phyloP scores from a whole-genome alignment of 2,888 invertebrate genomes.

The Saturnia pavonia region DNA sequence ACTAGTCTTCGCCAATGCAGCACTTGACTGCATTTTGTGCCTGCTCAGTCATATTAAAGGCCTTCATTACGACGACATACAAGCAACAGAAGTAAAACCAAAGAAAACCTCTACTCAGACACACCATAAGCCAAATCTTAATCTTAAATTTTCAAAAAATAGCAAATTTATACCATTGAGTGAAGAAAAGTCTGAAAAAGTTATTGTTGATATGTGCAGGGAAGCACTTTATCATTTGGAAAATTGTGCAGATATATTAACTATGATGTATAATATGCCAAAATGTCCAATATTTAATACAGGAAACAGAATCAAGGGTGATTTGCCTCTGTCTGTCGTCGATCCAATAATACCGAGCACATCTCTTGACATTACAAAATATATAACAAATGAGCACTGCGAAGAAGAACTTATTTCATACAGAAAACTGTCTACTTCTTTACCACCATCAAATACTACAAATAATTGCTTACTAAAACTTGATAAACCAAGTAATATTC shows the following conservation, averaged over 20 bases:
- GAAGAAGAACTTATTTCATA: conserved; percentile 86
- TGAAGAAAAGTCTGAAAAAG: conserved; percentile 74
- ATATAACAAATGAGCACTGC: conserved; percentile 85
- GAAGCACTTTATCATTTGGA: conserved; percentile 93
- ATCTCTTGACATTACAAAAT: conserved; percentile 85
- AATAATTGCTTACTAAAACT: conserved; percentile 84
- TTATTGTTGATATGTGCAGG: conserved; percentile 84
- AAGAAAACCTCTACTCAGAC: conserved; percentile 58
- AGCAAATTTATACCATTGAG: conserved; percentile 74
- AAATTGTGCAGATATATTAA: conserved; percentile 92
- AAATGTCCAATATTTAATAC: conserved; percentile 96
- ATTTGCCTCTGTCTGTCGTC: conserved; percentile 89
- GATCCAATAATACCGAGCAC: conserved; percentile 91
- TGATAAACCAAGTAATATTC: conserved; percentile 90
- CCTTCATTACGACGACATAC: conserved; percentile 82
- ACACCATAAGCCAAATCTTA: conserved; percentile 66
- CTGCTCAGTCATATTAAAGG: conserved; percentile 89
- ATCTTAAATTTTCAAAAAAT: conserved; percentile 72
- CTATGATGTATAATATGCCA: conserved; percentile 97
- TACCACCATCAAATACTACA: conserved; percentile 72
- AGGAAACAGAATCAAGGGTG: conserved; percentile 90
- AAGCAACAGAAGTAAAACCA: conserved; percentile 69
- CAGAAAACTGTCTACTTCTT: conserved; percentile 80
- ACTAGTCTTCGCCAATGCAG: conserved; percentile 95
- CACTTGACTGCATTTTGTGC: conserved; percentile 96